Base-by-base conservation (phyloP, 2,888 invertebrate genomes). In the Sinohyriopsis cumingii region DNA sequence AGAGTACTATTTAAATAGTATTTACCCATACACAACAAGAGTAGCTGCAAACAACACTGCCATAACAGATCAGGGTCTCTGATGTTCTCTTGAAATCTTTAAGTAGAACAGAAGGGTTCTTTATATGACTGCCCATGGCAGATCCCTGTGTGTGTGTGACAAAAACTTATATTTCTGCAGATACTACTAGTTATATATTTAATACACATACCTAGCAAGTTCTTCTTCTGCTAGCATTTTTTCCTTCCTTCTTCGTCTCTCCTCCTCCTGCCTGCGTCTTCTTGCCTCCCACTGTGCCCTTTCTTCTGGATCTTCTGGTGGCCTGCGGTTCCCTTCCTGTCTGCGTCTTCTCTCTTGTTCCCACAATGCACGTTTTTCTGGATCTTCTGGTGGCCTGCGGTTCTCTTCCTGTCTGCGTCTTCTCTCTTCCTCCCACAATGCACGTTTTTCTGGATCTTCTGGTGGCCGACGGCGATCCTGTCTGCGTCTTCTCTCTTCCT, bases 191-290 rank as follows among this genome's bases (percentile, higher is more conserved):
- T 57, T 9, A 57, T 24, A 57, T 15, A 59, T 22, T 24, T 22
- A 59, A 59, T 59, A 15, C 19, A 24, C 59, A 59, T 22, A 22
- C 59, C 59, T 59, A 59, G 59, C 59, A 59, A 12, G 59, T 22
- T 59, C 24, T 59, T 45, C 22, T 18, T 59, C 22, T 22, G 24
- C 22, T 19, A 59, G 24, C 19, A 59, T 59, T 59, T 18, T 59
- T 15, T 45, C 54, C 65, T 65, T 65, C 75, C 77, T 55, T 75
- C 77, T 60, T 77, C 77, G 60, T 71, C 67, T 45, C 75, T 60
- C 57, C 77, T 63, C 56, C 73, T 75, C 63, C 72, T 75, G n/a
- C 75, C 77, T 57, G 73, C 73, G 67, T 76, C 76, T 61, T 73
- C 69, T 53, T 60, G 55, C 59, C 64, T 65, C 45, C 68, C 53